Percentiles rank a stretch among this genome's conserved stretches.
These are phyloP conservation scores for Linnaemya vulpina DNA, from an alignment of 2,888 invertebrate species.

Conservation along the genomic window DNA sequence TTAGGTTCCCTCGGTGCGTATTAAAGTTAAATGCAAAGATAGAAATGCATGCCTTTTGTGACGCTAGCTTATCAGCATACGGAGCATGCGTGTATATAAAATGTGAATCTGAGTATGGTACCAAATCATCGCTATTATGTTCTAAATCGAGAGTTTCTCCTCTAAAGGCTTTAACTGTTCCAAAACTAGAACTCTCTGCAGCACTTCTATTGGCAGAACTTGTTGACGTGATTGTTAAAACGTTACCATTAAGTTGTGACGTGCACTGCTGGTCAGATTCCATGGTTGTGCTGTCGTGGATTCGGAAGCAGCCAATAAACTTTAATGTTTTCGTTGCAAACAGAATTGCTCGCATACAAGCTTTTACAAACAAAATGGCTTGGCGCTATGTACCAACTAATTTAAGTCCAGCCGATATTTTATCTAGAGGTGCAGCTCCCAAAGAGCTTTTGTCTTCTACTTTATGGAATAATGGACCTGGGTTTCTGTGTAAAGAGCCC, in stretches of 20 bases:
- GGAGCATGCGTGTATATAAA: conserved; percentile 49
- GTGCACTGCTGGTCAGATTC: conserved; percentile 63
- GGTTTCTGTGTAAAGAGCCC: neutral
- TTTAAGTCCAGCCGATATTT: conserved; percentile 31
- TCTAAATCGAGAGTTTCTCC: conserved; percentile 57
- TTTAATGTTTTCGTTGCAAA: conserved; percentile 57
- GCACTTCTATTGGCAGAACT: conserved; percentile 21
- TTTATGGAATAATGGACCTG: conserved; percentile 40
- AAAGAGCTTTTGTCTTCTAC: conserved; percentile 46
- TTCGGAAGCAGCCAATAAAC: conserved; percentile 53
- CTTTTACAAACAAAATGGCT: conserved; percentile 42
- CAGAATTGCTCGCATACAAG: conserved; percentile 41
- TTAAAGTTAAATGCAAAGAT: neutral
- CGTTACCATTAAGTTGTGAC: conserved; percentile 18
- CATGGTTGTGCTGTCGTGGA: conserved; percentile 56
- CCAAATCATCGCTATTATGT: conserved; percentile 31
- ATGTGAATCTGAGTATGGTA: conserved; percentile 10
- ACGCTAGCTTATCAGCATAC: conserved; percentile 15
- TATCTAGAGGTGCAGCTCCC: conserved; percentile 12
- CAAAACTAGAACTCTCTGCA: conserved; percentile 37
- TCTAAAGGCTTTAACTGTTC: conserved; percentile 4
- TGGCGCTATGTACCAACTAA: conserved; percentile 62
- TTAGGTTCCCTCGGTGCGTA: conserved; percentile 11
- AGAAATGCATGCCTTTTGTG: conserved; percentile 57
- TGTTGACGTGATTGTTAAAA: conserved; percentile 28